Conservation (phyloP, 2,113 vertebrate species). For the Cranoglanis bouderius region DNA sequence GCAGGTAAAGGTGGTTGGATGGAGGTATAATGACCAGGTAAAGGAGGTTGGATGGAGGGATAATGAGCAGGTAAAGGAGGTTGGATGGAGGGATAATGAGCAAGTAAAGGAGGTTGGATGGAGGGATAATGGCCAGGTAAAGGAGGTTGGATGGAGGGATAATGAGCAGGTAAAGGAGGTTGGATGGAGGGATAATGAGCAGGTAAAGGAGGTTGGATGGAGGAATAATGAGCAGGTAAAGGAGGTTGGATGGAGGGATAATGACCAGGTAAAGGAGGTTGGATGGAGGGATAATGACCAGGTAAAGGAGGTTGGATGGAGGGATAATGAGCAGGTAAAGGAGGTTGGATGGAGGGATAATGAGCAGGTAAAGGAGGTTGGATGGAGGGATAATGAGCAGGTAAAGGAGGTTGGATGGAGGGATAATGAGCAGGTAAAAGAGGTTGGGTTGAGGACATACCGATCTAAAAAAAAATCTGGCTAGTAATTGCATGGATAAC, state of each 20-base stretch:
- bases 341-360: not conserved
- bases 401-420: not conserved
- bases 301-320: not conserved
- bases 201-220: not conserved
- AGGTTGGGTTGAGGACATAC: not conserved
- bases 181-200: not conserved
- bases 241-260: not conserved
- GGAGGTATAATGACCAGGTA: not conserved
- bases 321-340: not conserved
- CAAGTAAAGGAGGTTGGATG: not conserved
- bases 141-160: not conserved
- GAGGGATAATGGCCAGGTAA: not conserved
- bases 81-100: not conserved
- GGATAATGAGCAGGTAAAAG: conserved; percentile 8
- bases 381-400: not conserved
- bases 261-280: not conserved
- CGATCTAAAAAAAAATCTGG: conserved; percentile 1
- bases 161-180: not conserved
- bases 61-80: not conserved
- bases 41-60: not conserved
- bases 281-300: not conserved
- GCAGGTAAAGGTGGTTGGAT: not conserved
- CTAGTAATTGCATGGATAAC: conserved; percentile 17
- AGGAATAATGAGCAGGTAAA: conserved; percentile 11
- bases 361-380: not conserved